These are phyloP conservation scores for Arothron firmamentum DNA, from an alignment of 2,113 vertebrate species.

Conservation along the genomic window DNA sequence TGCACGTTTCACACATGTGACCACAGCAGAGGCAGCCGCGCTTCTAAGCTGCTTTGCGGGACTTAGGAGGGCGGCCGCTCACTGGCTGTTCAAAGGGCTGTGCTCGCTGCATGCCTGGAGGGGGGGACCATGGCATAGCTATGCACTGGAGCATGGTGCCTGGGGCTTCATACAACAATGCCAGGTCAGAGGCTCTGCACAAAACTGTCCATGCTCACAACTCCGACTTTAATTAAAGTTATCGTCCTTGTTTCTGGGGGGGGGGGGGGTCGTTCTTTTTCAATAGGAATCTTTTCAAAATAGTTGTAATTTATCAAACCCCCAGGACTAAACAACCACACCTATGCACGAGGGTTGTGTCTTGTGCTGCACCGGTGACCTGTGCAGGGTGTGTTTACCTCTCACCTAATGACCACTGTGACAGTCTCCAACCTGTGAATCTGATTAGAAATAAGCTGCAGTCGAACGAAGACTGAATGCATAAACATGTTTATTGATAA, in stretches of 20 bases:
- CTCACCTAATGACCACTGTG: too few species aligned
- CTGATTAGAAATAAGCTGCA: too few species aligned
- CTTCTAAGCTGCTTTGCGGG: conserved; percentile 69
- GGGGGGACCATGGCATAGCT: conserved; percentile 58
- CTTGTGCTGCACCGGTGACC: too few species aligned
- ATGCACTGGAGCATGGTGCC: conserved; percentile 56
- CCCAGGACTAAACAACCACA: too few species aligned
- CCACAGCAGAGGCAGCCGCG: conserved; percentile 43
- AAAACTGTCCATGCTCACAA: conserved; percentile 36
- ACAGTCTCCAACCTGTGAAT: too few species aligned
- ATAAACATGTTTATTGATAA: too few species aligned
- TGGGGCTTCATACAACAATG: conserved; percentile 60
- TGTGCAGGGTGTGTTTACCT: too few species aligned
- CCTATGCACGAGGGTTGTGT: too few species aligned
- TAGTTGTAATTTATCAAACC: not conserved
- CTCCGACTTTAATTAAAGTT: conserved; percentile 26
- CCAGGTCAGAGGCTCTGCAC: conserved; percentile 44
- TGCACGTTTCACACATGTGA: conserved; percentile 72
- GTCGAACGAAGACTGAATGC: too few species aligned
- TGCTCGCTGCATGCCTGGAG: conserved; percentile 54
- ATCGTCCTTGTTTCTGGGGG: conserved; percentile 25
- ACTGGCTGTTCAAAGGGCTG: conserved; percentile 49
- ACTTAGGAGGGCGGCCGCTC: conserved; percentile 63
- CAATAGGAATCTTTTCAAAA: not conserved
- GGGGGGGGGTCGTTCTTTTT: not conserved